Evolutionary conservation across 2,113 vertebrate genomes (phyloP).

Genomic region (Oryzias curvinotus): DNA sequence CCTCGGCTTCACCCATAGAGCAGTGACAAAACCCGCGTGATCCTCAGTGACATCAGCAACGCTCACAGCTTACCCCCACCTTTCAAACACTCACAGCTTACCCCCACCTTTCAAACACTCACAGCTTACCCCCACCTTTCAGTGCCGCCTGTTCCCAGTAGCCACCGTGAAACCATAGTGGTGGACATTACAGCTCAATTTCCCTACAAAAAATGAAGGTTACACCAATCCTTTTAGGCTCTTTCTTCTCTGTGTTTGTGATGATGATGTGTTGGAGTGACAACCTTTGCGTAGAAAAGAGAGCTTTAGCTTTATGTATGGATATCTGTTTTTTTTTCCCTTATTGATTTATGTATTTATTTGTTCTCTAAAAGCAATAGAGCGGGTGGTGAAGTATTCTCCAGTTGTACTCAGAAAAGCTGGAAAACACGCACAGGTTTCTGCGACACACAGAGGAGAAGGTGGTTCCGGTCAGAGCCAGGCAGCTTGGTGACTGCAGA

Average conservation of each 20-base stretch:
- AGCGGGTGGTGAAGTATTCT: constrained; percentile 24
- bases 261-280: constrained; percentile 77
- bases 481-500: constrained; percentile 8
- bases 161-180: constrained; percentile 28
- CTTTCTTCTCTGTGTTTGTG: constrained; percentile 69
- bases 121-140: constrained; percentile 36
- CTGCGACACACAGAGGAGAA: constrained; percentile 25
- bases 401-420: constrained; percentile 33
- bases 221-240: constrained; percentile 51
- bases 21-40: constrained; percentile 15
- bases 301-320: constrained; percentile 56
- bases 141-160: constrained; percentile 35
- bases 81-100: too few relatives aligned
- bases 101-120: too few relatives aligned
- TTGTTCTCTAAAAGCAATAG: constrained; percentile 61
- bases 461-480: constrained; percentile 18
- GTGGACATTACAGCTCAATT: constrained; percentile 31
- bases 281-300: constrained; percentile 51
- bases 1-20: not conserved
- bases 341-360: constrained; percentile 50
- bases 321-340: constrained; percentile 39
- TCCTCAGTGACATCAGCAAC: constrained; percentile 15
- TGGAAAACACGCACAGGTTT: constrained; percentile 58
- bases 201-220: constrained; percentile 30
- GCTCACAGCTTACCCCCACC: constrained; percentile 20